Evolutionary conservation across 2,888 invertebrate species (phyloP), one percentile per base, ranked within the genome.

Genomic region (Priocnemis perturbator): DNA sequence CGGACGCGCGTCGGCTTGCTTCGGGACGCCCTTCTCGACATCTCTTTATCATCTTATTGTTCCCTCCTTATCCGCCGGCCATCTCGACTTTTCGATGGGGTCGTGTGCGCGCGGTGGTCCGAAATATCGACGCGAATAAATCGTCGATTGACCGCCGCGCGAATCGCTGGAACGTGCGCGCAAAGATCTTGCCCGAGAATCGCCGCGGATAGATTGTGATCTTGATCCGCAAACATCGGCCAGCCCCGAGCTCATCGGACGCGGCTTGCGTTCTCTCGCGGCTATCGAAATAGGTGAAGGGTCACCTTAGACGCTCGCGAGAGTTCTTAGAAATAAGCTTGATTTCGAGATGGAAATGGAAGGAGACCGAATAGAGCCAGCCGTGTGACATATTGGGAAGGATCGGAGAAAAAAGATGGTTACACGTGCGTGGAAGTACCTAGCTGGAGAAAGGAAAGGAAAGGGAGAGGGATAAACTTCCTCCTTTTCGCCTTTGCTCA

Each of bases 401-500:
- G 30, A 19, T 7, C n/a, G 53, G 63, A 37, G 55, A 37, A 20
- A 23, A n/a, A n/a, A n/a, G n/a, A n/a, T n/a, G n/a, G n/a, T n/a
- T n/a, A n/a, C n/a, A n/a, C n/a, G n/a, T n/a, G n/a, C n/a, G n/a
- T n/a, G n/a, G n/a, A n/a, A n/a, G n/a, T 14, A 45, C 17, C 21
- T 11, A 62, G 60, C 19, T 7, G 14, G 17, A 56, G 26, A 26
- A 26, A 26, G 57, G 69, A 26, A 58, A 53, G 69, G 71, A 69
- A 73, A 73, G 70, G 72, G 70, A 64, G 71, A 20, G 64, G 71
- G 66, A 47, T 74, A 71, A 59, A 69, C 64, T 70, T 75, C 76
- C 73, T 71, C 73, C 69, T 61, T 71, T 70, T 77, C 76, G 77
- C 73, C 74, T 69, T 65, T 69, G 69, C 74, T 76, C 76, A 71